Conservation (phyloP, 1,140 invertebrate species). For the Diorhabda carinulata region DNA sequence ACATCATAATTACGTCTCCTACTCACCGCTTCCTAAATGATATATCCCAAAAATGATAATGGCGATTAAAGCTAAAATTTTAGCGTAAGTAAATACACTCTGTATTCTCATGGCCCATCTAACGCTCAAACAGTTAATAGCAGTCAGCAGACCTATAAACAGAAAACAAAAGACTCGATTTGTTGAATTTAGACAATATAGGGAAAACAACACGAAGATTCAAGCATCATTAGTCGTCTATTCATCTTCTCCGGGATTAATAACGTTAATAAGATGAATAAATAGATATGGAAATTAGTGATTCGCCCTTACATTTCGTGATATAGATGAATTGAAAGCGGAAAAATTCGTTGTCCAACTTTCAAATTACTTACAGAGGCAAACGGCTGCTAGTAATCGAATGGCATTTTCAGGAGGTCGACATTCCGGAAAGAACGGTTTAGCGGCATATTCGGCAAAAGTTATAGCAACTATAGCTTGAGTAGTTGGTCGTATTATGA, state of each 20-base stretch:
- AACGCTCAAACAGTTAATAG: slow-evolving; percentile 84
- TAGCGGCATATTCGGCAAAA: slow-evolving; percentile 72
- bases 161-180: slow-evolving; percentile 1
- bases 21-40: slow-evolving; percentile 64
- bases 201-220: too few relatives aligned
- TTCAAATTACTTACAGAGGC: slow-evolving; percentile 64
- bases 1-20: too few relatives aligned
- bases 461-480: slow-evolving; percentile 81
- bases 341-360: too few relatives aligned
- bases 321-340: too few relatives aligned
- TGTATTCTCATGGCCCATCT: slow-evolving; percentile 87
- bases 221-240: too few relatives aligned
- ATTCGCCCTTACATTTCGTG: too few relatives aligned
- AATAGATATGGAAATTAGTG: too few relatives aligned
- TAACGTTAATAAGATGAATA: too few relatives aligned
- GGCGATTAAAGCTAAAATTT: slow-evolving; percentile 74
- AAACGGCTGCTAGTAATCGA: slow-evolving; percentile 67
- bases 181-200: too few relatives aligned
- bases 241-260: too few relatives aligned
- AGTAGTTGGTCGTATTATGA: slow-evolving; percentile 79
- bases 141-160: slow-evolving; percentile 76
- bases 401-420: slow-evolving; percentile 61
- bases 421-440: slow-evolving; percentile 79
- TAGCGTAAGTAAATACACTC: slow-evolving; percentile 85
- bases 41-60: slow-evolving; percentile 80